Conservation (phyloP, 2,888 invertebrate species). For the Mesoligia furuncula region DNA sequence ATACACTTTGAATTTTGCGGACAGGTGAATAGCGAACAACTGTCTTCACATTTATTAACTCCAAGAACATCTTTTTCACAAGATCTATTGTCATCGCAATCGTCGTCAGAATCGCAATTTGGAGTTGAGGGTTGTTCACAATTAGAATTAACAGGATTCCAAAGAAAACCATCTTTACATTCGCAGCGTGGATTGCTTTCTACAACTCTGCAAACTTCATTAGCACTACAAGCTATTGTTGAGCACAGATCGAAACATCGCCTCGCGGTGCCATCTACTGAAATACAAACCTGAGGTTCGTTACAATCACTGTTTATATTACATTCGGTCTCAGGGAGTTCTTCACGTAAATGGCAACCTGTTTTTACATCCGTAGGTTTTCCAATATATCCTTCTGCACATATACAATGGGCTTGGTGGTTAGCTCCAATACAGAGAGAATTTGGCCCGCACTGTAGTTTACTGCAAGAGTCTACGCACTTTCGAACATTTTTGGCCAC, state of each 20-base stretch:
- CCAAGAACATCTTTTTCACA: conserved; percentile 96
- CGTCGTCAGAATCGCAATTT: conserved; percentile 93
- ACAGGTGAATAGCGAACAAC: conserved; percentile 95
- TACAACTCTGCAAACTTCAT: conserved; percentile 94
- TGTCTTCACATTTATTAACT: conserved; percentile 94
- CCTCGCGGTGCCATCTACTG: conserved; percentile 91
- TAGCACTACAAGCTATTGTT: conserved; percentile 95
- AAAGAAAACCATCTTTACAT: conserved; percentile 94
- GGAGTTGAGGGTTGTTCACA: conserved; percentile 97
- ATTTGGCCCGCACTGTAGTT: conserved; percentile 97
- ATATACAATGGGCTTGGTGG: conserved; percentile 96
- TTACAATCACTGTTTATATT: conserved; percentile 93
- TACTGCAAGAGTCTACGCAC: conserved; percentile 96
- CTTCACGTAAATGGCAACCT: conserved; percentile 94
- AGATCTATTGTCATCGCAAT: conserved; percentile 93
- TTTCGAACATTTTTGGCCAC: conserved; percentile 94
- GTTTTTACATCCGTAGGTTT: conserved; percentile 94
- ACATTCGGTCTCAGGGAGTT: conserved; percentile 91
- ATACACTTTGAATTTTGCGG: conserved; percentile 95
- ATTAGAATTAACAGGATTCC: conserved; percentile 95
- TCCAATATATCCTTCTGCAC: conserved; percentile 95
- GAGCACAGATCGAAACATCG: conserved; percentile 95
- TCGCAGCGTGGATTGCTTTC: conserved; percentile 94
- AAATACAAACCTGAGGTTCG: conserved; percentile 92
- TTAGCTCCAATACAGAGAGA: conserved; percentile 96